Evolutionary conservation across 1,140 invertebrate species (phyloP).

Genomic region (Ericerus pela): DNA sequence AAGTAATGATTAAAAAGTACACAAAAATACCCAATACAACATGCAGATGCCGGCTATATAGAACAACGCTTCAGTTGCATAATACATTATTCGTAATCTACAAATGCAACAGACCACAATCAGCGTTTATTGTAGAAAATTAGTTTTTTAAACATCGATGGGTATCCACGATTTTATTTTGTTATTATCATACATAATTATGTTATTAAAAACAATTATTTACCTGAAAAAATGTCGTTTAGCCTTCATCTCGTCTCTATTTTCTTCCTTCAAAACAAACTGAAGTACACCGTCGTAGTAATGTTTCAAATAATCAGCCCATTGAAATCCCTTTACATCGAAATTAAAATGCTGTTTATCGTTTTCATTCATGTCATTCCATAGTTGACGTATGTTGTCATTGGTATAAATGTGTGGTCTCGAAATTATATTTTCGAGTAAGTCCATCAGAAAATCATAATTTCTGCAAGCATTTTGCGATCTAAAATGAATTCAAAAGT

Average conservation of each 20-base stretch:
- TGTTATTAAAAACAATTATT: too few species aligned
- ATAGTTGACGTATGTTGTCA: slow-evolving; percentile 45
- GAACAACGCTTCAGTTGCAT: too few species aligned
- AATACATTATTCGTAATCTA: too few species aligned
- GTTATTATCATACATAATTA: too few species aligned
- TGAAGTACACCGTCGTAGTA: slow-evolving; percentile 41
- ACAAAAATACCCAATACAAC: too few species aligned
- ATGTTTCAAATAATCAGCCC: slow-evolving; percentile 39
- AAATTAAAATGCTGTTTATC: slow-evolving; percentile 52
- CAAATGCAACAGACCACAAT: too few species aligned
- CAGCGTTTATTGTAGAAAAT: too few species aligned
- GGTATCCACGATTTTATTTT: too few species aligned
- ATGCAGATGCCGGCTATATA: too few species aligned
- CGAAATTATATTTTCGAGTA: background rate
- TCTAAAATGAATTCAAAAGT: too few species aligned
- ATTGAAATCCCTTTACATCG: slow-evolving; percentile 44
- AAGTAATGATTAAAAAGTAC: too few species aligned
- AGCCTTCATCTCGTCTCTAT: background rate
- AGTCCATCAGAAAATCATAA: background rate
- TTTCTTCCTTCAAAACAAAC: slow-evolving; percentile 43
- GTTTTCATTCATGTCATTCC: slow-evolving; percentile 37
- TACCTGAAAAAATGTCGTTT: background rate
- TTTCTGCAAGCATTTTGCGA: background rate
- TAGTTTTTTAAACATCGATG: too few species aligned
- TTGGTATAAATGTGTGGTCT: slow-evolving; percentile 30